Evolutionary conservation across 2,113 vertebrate genomes (phyloP), one percentile per base, ranked within the genome.

Genomic region (Cromileptes altivelis): DNA sequence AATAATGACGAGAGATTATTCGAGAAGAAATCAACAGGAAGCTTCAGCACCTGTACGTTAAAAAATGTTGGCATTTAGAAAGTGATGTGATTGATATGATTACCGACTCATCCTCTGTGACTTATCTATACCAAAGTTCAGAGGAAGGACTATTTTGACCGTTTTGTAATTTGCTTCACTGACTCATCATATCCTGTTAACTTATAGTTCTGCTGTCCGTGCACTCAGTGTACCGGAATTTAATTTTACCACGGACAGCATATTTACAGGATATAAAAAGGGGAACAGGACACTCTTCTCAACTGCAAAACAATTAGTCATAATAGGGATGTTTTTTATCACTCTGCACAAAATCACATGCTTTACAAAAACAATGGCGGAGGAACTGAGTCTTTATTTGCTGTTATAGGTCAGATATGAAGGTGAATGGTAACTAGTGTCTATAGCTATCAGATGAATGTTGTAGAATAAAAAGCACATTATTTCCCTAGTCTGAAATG

Each of bases 191-290:
- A 42, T 80, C 27, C 30, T 68, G 5, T 30, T 49, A 50, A 55
- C n/a, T 37, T 45, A 75, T 75, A 49, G 11, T 57, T 42, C 6
- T 61, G 30, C 4, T 73, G 52, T 56, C 9, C 19, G 37, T 19
- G 11, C 11, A 68, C 11, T 33, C 19, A 8, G 8, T 23, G 49
- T 37, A 25, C 55, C 60, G 23, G 65, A 81, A 57, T 27, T 53
- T 4, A 53, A 70, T 69, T 75, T 60, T 4, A 50, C 47, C 47
- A 30, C 45, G 57, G 40, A 75, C 58, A 67, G 74, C 79, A 72
- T 7, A 63, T 63, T 33, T 68, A 53, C 65, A 63, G 67, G 79
- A 63, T 52, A 47, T 76, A 67, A 61, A 71, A 4, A 71, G 27
- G 6, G 63, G 78, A 75, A 70, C 19, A 40, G 58, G 52, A 25